These are phyloP conservation scores for Myanophis thanlyinensis DNA, from an alignment of 2,113 vertebrate genomes.

Conservation along the genomic window DNA sequence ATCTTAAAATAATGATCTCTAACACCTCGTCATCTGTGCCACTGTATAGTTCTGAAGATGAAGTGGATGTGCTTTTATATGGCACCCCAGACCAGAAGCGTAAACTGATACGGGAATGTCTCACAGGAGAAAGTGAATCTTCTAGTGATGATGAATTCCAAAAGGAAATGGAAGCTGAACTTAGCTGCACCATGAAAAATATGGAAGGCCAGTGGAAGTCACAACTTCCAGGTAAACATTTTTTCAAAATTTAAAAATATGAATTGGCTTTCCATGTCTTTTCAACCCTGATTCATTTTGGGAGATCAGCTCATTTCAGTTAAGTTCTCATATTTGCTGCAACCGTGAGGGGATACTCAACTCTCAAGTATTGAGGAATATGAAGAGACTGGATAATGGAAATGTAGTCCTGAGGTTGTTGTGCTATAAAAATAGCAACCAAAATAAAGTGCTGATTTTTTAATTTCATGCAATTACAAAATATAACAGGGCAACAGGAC, in stretches of 20 bases:
- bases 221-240: constrained; percentile 56
- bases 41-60: constrained; percentile 88
- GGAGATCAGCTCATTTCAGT: neutral
- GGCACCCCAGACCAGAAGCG: constrained; percentile 92
- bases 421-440: neutral
- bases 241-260: fast-evolving
- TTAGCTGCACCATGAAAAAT: constrained; percentile 84
- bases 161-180: constrained; percentile 96
- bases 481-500: neutral
- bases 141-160: constrained; percentile 95
- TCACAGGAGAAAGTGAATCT: constrained; percentile 95
- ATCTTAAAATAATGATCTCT: neutral
- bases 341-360: neutral
- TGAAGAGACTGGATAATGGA: neutral
- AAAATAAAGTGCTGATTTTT: neutral
- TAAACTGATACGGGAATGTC: constrained; percentile 91
- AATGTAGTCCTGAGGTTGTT: neutral
- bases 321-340: neutral
- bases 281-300: neutral
- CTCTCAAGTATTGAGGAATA: neutral
- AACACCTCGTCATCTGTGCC: neutral
- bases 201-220: constrained; percentile 82
- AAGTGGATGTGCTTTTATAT: constrained; percentile 89
- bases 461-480: neutral
- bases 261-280: neutral